Conservation (phyloP, 2,113 vertebrate species). For the Tachycineta bicolor region DNA sequence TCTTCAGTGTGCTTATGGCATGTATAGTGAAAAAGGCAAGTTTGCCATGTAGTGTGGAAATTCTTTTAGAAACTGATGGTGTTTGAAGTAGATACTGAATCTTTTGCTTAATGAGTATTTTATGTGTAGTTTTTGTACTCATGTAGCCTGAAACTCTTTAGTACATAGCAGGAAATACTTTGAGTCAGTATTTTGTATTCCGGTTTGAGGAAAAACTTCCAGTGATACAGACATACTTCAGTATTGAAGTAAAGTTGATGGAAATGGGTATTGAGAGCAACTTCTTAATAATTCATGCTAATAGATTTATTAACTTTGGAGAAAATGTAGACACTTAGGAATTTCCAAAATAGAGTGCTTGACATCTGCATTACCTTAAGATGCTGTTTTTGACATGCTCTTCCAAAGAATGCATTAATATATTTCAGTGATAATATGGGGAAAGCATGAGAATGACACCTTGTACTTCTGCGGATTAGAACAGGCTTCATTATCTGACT, state of each 20-base stretch:
- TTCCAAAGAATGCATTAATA: neutral
- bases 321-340: neutral
- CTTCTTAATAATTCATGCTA: neutral
- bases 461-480: neutral
- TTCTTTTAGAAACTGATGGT: neutral
- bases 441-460: neutral
- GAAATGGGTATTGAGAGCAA: neutral
- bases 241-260: neutral
- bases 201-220: neutral
- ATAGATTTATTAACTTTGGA: neutral
- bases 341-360: neutral
- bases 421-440: neutral
- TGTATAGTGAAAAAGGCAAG: neutral
- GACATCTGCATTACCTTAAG: neutral
- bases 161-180: neutral
- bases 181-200: neutral
- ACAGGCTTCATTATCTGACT: neutral
- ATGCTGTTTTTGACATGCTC: neutral
- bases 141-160: neutral
- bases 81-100: neutral
- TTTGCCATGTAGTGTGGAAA: neutral
- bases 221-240: neutral
- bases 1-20: neutral
- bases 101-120: neutral
- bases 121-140: neutral